phyloP scores from a whole-genome alignment of 2,113 vertebrate species.

The Dissostichus mawsoni region DNA sequence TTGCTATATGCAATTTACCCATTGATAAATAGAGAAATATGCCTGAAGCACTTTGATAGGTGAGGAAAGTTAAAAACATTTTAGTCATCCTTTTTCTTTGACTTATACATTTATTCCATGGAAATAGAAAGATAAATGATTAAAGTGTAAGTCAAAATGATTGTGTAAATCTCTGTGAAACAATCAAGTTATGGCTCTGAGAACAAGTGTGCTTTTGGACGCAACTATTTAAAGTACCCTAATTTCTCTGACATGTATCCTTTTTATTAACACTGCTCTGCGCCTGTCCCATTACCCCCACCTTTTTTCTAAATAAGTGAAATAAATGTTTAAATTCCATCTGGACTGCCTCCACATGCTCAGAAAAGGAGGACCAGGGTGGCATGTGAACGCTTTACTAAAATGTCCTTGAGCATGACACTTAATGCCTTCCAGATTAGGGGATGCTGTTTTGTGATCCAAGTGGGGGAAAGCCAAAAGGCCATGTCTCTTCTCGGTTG shows the following conservation, averaged over 20 bases:
- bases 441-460: slow-evolving; percentile 7
- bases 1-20: neutral
- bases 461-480: neutral
- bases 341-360: neutral
- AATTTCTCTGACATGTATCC: neutral
- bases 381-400: neutral
- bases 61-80: neutral
- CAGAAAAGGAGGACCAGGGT: neutral
- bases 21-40: neutral
- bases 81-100: no score
- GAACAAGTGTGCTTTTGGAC: no score
- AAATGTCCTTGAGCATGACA: slow-evolving; percentile 33
- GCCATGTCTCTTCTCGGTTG: slow-evolving; percentile 18
- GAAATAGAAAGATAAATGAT: neutral
- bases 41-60: neutral
- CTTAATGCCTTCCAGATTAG: neutral
- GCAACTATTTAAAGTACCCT: neutral
- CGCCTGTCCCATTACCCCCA: neutral
- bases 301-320: neutral
- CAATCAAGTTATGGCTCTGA: no score
- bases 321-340: neutral
- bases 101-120: neutral
- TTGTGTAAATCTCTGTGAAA: neutral
- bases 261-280: neutral
- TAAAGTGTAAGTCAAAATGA: neutral